These are phyloP conservation scores for Pampus argenteus DNA, from an alignment of 2,797 vertebrate species.

Conservation along the genomic window DNA sequence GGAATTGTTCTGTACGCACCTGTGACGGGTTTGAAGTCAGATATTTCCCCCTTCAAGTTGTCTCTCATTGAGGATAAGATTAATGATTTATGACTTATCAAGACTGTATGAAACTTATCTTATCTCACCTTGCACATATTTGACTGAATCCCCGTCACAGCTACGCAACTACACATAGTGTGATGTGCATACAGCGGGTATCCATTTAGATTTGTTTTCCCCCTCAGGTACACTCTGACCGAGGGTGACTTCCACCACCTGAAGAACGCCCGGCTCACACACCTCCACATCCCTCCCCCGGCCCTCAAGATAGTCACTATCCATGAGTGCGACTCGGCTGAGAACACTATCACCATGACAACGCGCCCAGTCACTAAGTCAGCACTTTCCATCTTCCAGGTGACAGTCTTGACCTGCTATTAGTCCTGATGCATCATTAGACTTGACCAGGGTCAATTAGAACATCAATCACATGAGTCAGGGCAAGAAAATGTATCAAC, in stretches of 20 bases:
- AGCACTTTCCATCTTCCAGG: slow-evolving; percentile 96
- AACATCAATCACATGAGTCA: slow-evolving; percentile 43
- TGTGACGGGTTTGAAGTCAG: slow-evolving; percentile 36
- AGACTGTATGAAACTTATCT: not conserved
- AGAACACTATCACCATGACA: slow-evolving; percentile 90
- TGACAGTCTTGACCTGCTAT: slow-evolving; percentile 72
- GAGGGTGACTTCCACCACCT: slow-evolving; percentile 98
- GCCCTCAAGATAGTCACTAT: slow-evolving; percentile 96
- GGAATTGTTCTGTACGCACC: slow-evolving; percentile 30
- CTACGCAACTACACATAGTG: too few relatives aligned
- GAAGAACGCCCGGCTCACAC: slow-evolving; percentile 96
- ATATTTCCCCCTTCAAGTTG: slow-evolving; percentile 26
- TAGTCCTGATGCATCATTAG: slow-evolving; percentile 44
- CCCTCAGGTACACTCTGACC: slow-evolving; percentile 93
- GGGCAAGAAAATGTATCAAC: slow-evolving; percentile 24
- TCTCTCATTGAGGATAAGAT: slow-evolving; percentile 15
- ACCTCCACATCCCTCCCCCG: slow-evolving; percentile 90
- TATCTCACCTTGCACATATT: not conserved
- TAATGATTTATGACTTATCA: not conserved
- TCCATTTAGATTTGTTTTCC: not conserved
- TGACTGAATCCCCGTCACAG: not conserved
- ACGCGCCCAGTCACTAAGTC: slow-evolving; percentile 87
- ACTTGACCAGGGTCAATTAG: slow-evolving; percentile 41
- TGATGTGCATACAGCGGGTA: too few relatives aligned
- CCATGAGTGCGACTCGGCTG: slow-evolving; percentile 93